A percentile compares a stretch with the other conserved stretches of the same genome.
Conservation (phyloP, 2,797 vertebrate species). For the Oophaga sylvatica region DNA sequence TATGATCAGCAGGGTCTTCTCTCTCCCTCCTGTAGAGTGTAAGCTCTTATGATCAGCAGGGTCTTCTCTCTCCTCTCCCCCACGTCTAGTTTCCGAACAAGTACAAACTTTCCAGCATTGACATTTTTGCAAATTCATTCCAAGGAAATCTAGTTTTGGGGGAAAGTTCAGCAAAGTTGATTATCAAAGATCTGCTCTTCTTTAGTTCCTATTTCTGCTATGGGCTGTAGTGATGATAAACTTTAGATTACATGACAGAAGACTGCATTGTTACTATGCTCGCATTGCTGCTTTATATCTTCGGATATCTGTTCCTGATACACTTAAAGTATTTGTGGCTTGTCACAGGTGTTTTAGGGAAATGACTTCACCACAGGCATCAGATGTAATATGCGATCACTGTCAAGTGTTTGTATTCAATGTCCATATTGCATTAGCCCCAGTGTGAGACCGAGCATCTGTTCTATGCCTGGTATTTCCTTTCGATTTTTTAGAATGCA, state of each 20-base stretch:
- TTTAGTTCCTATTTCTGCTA: no score
- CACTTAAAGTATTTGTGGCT: background rate
- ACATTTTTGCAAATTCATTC: no score
- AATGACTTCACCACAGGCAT: slow-evolving; percentile 46
- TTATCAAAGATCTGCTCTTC: no score
- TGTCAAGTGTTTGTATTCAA: slow-evolving; percentile 39
- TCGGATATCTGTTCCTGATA: background rate
- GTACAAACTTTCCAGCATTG: no score
- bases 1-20: no score
- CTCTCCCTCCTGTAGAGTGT: no score
- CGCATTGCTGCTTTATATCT: background rate
- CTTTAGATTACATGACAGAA: background rate
- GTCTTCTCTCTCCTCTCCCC: no score
- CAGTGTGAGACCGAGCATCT: slow-evolving; percentile 42
- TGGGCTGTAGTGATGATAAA: background rate
- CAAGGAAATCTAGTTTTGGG: no score
- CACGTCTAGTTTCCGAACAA: no score
- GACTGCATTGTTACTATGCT: background rate
- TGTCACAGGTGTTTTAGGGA: slow-evolving; percentile 48
- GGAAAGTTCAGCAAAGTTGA: no score
- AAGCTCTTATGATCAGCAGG: no score
- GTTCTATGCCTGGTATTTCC: slow-evolving; percentile 26
- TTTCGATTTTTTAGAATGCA: slow-evolving; percentile 33
- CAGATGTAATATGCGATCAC: slow-evolving; percentile 45
- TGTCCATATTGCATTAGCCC: slow-evolving; percentile 49